A percentile compares a stretch with the other conserved stretches of the same genome.
Evolutionary conservation across 2,888 invertebrate genomes (phyloP).

Genomic region (Brachyptera risi): DNA sequence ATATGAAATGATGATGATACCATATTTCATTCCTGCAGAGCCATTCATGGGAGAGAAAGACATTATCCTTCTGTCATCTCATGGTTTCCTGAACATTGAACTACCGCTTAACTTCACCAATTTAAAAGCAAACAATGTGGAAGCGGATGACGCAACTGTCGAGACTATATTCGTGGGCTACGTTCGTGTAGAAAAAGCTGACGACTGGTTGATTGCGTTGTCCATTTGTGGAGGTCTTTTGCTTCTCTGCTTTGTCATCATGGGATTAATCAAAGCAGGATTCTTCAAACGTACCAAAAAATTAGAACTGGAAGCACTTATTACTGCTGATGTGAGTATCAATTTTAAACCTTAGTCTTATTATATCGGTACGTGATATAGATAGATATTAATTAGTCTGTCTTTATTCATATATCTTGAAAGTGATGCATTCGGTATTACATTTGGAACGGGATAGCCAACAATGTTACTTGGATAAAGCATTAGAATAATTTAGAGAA

Average conservation of each 20-base stretch:
- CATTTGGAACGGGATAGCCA: too few relatives aligned
- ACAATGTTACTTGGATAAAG: too few relatives aligned
- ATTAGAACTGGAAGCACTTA: slow-evolving; percentile 12
- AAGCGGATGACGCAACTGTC: background rate
- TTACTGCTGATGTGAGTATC: background rate
- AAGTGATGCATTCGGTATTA: too few relatives aligned
- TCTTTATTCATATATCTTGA: too few relatives aligned
- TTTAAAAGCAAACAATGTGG: background rate
- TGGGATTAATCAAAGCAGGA: slow-evolving; percentile 18
- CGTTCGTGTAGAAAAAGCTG: background rate
- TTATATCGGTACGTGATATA: too few relatives aligned
- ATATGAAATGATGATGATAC: too few relatives aligned
- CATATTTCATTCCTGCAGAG: background rate
- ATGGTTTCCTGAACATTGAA: background rate
- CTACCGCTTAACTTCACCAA: background rate
- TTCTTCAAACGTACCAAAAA: slow-evolving; percentile 23
- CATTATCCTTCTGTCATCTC: background rate
- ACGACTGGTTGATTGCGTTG: background rate
- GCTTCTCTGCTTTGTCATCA: slow-evolving; percentile 2
- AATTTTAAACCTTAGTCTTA: too few relatives aligned
- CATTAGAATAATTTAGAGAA: too few relatives aligned
- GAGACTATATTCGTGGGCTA: background rate
- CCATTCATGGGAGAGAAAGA: background rate
- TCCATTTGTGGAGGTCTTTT: background rate
- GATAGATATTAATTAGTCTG: too few relatives aligned